Base-by-base conservation (phyloP, 2,797 vertebrate genomes). In the Lagocephalus sceleratus region DNA sequence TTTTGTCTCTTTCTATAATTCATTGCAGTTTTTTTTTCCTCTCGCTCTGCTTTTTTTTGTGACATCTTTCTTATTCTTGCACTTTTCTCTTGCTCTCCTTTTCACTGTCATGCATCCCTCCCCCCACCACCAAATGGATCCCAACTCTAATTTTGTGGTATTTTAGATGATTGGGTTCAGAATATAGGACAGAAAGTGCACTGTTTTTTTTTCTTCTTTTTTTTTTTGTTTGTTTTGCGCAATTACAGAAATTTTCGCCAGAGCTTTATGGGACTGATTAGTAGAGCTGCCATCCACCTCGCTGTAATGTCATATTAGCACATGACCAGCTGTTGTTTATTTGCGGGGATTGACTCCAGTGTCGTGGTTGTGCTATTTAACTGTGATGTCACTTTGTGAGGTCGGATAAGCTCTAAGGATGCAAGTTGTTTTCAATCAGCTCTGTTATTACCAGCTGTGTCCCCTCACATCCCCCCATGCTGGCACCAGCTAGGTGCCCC, bases 361-460 rank as follows among this genome's bases (percentile, higher is more conserved):
- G 70, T 73, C 79, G 51, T 82, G 63, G 79, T 73, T 77, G 62
- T 72, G 74, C 71, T 73, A 80, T 44, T 84, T 81, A 71, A 72
- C 67, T 48, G 71, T 58, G 70, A 72, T 78, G 63, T 77, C 57
- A 67, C 66, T 76, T 64, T 70, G 66, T 54, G 63, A 19, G 76
- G 73, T 84, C 76, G 70, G 66, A 78, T 84, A 79, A 85, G 73
- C 84, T 79, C 71, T 68, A 71, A 84, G 86, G 86, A 87, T 85
- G 73, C 57, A 68, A 86, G 88, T 87, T 90, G 87, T 89, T 91
- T 90, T 90, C 88, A 90, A 87, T 90, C 87, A 90, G 82, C 82
- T 88, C 87, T 84, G 83, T 83, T 81, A 79, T 83, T 88, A 87
- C 88, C 88, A 91, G 90, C 87, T 91, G 89, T 87, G 86, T n/a